Base-by-base conservation (phyloP, 2,113 vertebrate genomes). In the Podarcis muralis region DNA sequence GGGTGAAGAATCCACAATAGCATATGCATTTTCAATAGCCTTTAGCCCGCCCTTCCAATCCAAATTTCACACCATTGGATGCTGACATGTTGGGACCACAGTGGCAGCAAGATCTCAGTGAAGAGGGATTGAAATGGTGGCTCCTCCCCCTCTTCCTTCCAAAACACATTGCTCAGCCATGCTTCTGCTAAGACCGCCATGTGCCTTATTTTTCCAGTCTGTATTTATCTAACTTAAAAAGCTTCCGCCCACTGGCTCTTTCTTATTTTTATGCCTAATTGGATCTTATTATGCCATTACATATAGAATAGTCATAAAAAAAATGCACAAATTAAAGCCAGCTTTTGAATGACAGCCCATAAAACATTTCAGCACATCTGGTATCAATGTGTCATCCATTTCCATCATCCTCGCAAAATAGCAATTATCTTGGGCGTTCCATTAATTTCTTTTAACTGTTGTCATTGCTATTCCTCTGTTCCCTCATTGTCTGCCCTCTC, bases 271-370 rank as follows among this genome's bases (percentile, higher is more conserved):
- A 40, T 69, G 74, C 81, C 65, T 69, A 59, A 68, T n/a, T 77
- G 40, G 74, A 88, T 77, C 72, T 66, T 65, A 57, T 68, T 30
- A 2, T 9, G 43, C 85, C 0, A 0, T n/a, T 86, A 57, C 2
- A 0, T 71, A 83, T 72, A 69, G 27, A 53, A 92, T 69, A 22
- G 59, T 37, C 0, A 1, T 0, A 0, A n/a, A 0, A 0, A 62
- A 83, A 68, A 75, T 59, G 81, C 25, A 11, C 86, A 83, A 40
- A 37, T 81, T 88, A 82, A 35, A 75, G 81, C 22, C 53, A 30
- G 62, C n/a, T 78, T 88, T 88, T 88, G 81, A 88, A 84, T 78
- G 81, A 88, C 87, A 84, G 87, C 40, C 81, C 48, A 88, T 88
- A 83, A 88, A 84, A 88, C 87, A 86, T 88, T 83, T 13, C 72